Evolutionary conservation across 2,888 invertebrate genomes (phyloP).

Genomic region (Lysandra coridon): DNA sequence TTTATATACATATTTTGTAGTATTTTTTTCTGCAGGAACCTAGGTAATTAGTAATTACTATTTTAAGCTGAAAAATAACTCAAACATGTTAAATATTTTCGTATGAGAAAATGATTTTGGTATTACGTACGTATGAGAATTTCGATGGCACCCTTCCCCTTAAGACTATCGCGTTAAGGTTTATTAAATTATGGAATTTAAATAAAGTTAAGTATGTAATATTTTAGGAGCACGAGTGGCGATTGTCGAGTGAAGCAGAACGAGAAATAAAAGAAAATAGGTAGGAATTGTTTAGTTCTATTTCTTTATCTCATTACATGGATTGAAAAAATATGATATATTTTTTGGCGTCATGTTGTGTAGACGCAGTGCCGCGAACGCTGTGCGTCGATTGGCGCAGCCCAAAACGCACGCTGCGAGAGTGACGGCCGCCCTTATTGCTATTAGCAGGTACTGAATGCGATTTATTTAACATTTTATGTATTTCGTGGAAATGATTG

Average conservation of each 20-base stretch:
- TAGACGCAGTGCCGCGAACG: slow-evolving; percentile 49
- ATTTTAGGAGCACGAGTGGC: slow-evolving; percentile 60
- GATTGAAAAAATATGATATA: background rate
- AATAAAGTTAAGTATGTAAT: slow-evolving; percentile 11
- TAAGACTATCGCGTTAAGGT: no score
- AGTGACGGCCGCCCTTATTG: slow-evolving; percentile 53
- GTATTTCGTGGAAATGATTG: background rate
- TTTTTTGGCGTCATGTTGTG: background rate
- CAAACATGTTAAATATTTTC: no score
- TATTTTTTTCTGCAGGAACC: no score
- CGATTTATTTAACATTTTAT: background rate
- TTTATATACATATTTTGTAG: no score
- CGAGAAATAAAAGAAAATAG: slow-evolving; percentile 60
- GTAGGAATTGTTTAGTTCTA: slow-evolving; percentile 40
- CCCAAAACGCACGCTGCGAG: slow-evolving; percentile 55
- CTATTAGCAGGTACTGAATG: slow-evolving; percentile 53
- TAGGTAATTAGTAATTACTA: no score
- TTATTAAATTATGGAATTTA: no score
- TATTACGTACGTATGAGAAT: no score
- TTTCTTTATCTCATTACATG: background rate
- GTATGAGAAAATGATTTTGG: no score
- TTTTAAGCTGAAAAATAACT: no score
- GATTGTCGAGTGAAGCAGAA: slow-evolving; percentile 57
- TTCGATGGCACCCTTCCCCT: no score
- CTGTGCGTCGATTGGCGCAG: slow-evolving; percentile 51